Base-by-base conservation (phyloP, 2,797 vertebrate species). In the Etheostoma perlongum region DNA sequence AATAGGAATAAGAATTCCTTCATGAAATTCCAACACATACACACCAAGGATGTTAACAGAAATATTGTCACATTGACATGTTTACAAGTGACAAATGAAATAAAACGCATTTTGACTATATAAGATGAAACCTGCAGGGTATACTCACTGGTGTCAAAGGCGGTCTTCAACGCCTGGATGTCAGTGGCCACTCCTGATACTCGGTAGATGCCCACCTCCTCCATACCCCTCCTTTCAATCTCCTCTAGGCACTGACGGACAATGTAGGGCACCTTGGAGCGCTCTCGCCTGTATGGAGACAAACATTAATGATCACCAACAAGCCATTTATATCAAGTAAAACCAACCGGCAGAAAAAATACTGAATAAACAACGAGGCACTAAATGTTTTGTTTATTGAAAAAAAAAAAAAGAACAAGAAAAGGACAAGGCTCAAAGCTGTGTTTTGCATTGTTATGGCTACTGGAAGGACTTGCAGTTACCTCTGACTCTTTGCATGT, bases 231-330 rank as follows among this genome's bases (percentile, higher is more conserved):
- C 69, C 98, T 95, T 86, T 99, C 98, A 0, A 99, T 98, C 93
- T 99, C 98, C 89, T 99, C 98, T 69, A 99, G 95, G 1, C 98
- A 99, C 94, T 99, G 98, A 65, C 98, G 96, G 66, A 99, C 97
- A 0, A 99, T 98, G 94, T 99, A 99, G 63, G 98, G 98, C 81
- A 99, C 97, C 94, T 99, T 99, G 5, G 98, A 99, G 33, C 97
- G 95, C 88, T 99, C 98, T 21, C 98, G 96, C 87, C 98, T 99
- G 79, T 18, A 63, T 3, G 23, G 18, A 71, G 30, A 67, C 6
- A 71, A 49, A 82, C 16, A 74, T 30, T 10, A 16, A 40, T 16
- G 14, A 68, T 69, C 4, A 54, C 0, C n/a, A 40, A 27, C 7
- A 15, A 60, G 57, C 42, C 19, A 1, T 51, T 33, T 16, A 23